These are phyloP conservation scores for Cydia amplana DNA, from an alignment of 1,140 invertebrate species.

Conservation along the genomic window DNA sequence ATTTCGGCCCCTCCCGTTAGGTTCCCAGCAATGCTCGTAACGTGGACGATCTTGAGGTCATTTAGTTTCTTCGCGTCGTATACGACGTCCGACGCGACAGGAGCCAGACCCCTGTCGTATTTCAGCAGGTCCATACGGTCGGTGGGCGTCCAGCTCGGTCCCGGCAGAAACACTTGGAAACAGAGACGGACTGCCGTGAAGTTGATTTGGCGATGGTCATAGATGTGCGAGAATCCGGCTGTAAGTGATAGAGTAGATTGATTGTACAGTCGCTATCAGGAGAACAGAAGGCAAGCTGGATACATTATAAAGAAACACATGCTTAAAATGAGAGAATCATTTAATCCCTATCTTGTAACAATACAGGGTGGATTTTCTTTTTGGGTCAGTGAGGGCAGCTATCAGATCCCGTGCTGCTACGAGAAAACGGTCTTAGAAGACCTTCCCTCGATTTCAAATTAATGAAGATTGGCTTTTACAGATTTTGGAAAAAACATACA, in stretches of 20 bases:
- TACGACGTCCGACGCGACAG: constrained; percentile 92
- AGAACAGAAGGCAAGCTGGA: too few relatives aligned
- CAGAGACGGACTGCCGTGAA: constrained; percentile 93
- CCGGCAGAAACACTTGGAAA: constrained; percentile 91
- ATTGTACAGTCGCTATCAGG: too few relatives aligned
- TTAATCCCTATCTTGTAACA: too few relatives aligned
- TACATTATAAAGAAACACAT: too few relatives aligned
- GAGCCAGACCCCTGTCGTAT: constrained; percentile 86
- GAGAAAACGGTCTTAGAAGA: too few relatives aligned
- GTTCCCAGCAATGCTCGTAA: constrained; percentile 88
- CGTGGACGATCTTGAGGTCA: constrained; percentile 91
- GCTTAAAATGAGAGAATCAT: too few relatives aligned
- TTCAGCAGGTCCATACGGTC: constrained; percentile 85
- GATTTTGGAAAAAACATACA: too few relatives aligned
- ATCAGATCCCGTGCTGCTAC: too few relatives aligned
- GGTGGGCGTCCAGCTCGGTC: not conserved
- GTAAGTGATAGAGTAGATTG: constrained; percentile 50
- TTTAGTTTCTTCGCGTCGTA: constrained; percentile 96
- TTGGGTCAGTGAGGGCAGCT: too few relatives aligned
- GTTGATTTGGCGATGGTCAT: constrained; percentile 89
- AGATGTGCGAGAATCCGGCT: constrained; percentile 92
- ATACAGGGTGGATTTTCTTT: too few relatives aligned
- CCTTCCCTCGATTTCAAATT: too few relatives aligned
- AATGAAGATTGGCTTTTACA: too few relatives aligned
- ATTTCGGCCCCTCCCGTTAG: constrained; percentile 91